Conservation (phyloP, 2,888 invertebrate species). For the Alcis repandata region DNA sequence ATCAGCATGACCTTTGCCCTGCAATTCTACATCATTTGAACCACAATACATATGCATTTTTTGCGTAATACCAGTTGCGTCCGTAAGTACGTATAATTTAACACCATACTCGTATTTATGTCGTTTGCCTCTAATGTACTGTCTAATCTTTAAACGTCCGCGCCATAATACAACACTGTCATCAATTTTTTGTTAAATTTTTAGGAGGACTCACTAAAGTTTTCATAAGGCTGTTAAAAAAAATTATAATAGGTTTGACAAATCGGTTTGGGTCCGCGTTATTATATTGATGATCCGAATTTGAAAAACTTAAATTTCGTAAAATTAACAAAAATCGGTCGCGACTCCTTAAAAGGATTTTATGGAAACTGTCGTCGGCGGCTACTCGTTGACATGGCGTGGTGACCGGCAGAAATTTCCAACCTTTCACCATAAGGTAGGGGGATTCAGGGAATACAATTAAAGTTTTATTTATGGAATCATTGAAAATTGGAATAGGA, state of each 20-base stretch:
- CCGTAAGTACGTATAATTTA: constrained; percentile 18
- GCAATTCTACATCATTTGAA: constrained; percentile 26
- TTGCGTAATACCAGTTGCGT: constrained; percentile 11
- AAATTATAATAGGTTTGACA: not conserved
- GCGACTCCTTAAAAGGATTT: too few species aligned
- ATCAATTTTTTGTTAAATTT: constrained; percentile 4
- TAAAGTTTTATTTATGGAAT: too few species aligned
- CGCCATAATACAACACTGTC: constrained; percentile 14
- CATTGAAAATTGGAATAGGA: too few species aligned
- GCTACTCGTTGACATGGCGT: too few species aligned
- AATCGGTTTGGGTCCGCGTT: not conserved
- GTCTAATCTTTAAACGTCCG: constrained; percentile 16
- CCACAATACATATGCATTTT: constrained; percentile 21
- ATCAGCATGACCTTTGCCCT: constrained; percentile 34
- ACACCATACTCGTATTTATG: constrained; percentile 25
- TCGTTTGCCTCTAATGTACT: constrained; percentile 20
- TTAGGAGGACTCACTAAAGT: not conserved
- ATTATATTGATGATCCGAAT: not conserved
- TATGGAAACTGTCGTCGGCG: too few species aligned
- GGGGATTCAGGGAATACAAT: too few species aligned
- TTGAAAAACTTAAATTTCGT: not conserved
- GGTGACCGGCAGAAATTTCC: too few species aligned
- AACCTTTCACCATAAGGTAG: too few species aligned
- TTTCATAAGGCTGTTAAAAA: constrained; percentile 5
- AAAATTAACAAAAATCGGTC: not conserved